Evolutionary conservation across 2,888 invertebrate genomes (phyloP).

Genomic region (Ferrisia virgata): DNA sequence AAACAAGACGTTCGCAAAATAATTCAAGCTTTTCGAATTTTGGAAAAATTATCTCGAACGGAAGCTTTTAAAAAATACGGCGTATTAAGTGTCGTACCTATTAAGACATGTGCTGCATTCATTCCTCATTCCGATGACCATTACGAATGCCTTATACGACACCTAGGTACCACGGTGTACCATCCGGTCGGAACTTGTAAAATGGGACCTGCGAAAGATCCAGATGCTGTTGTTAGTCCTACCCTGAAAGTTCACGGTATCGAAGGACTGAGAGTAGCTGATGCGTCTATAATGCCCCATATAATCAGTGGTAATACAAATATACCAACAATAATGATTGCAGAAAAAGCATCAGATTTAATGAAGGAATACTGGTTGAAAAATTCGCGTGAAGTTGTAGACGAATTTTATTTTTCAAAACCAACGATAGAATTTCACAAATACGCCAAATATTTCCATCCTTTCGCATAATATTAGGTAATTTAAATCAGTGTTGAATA

Average conservation of each 20-base stretch:
- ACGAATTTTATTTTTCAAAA: background rate
- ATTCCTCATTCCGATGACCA: background rate
- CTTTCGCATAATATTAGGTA: background rate
- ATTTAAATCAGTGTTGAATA: background rate
- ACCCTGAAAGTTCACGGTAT: conserved; percentile 23
- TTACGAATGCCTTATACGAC: conserved; percentile 14
- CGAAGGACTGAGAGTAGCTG: background rate
- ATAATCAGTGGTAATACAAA: conserved; percentile 36
- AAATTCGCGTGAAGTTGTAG: background rate
- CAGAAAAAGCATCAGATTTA: conserved; percentile 30
- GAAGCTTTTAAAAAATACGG: background rate
- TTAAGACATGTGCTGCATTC: background rate
- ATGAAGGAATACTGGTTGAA: conserved; percentile 32
- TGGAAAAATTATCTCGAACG: background rate
- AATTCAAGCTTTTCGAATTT: background rate
- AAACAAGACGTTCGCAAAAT: background rate
- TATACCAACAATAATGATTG: conserved; percentile 38
- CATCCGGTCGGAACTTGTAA: conserved; percentile 34
- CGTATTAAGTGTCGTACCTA: background rate
- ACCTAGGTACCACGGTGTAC: conserved; percentile 30
- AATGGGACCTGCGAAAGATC: conserved; percentile 36
- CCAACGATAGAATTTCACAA: background rate
- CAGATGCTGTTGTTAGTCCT: conserved; percentile 18
- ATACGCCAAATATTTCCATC: background rate
- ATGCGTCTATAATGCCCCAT: conserved; percentile 34